Evolutionary conservation across 2,888 invertebrate species (phyloP).

Genomic region (Acrobasis repandana): DNA sequence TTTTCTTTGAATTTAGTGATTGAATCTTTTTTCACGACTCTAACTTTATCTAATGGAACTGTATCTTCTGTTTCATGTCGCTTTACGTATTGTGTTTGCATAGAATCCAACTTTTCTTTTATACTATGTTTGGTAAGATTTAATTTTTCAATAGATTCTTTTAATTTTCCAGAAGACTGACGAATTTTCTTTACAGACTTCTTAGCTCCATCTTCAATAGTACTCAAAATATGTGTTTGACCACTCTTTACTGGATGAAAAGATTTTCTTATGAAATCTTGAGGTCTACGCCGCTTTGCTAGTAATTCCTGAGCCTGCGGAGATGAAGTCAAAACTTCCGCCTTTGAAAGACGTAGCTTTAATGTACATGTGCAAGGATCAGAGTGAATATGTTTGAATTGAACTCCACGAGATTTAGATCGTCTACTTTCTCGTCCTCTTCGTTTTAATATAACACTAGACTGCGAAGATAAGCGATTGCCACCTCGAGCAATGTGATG

Average conservation of each 20-base stretch:
- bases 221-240: slow-evolving; percentile 19
- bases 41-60: background rate
- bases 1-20: slow-evolving; percentile 45
- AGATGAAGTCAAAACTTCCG: background rate
- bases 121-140: slow-evolving; percentile 31
- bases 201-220: slow-evolving; percentile 35
- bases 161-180: slow-evolving; percentile 33
- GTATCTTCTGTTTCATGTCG: background rate
- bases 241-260: background rate
- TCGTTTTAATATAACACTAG: slow-evolving; percentile 36
- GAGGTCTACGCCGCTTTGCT: background rate
- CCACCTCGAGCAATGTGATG: slow-evolving; percentile 26
- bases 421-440: slow-evolving; percentile 33
- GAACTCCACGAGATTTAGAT: slow-evolving; percentile 36
- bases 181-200: slow-evolving; percentile 35
- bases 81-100: slow-evolving; percentile 14
- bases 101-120: slow-evolving; percentile 28
- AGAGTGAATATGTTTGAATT: slow-evolving; percentile 52
- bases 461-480: slow-evolving; percentile 32
- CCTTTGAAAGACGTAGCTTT: slow-evolving; percentile 38
- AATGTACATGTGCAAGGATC: slow-evolving; percentile 57
- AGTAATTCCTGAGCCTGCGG: background rate
- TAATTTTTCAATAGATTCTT: slow-evolving; percentile 36
- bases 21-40: slow-evolving; percentile 44
- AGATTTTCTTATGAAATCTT: background rate